Evolutionary conservation across 1,140 invertebrate genomes (phyloP).

Genomic region (Neodiprion virginianus): DNA sequence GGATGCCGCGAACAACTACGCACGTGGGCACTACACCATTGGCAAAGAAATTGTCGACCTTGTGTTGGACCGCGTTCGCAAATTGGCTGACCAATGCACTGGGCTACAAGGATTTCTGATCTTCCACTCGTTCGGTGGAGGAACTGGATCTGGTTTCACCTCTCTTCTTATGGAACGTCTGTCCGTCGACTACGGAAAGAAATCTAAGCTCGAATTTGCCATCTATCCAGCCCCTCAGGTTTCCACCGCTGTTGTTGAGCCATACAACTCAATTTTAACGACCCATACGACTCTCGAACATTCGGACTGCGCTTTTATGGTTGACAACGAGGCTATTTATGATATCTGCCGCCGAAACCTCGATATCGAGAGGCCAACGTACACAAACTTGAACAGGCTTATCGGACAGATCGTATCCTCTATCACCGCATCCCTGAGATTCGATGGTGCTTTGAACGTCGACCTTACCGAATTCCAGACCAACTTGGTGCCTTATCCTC

Average conservation of each 20-base stretch:
- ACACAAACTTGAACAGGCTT: slow-evolving; percentile 80
- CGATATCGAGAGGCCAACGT: slow-evolving; percentile 85
- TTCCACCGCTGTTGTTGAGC: slow-evolving; percentile 85
- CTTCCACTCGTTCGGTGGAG: slow-evolving; percentile 62
- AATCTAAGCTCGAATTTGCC: slow-evolving; percentile 83
- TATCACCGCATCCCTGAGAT: slow-evolving; percentile 84
- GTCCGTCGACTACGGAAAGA: slow-evolving; percentile 79
- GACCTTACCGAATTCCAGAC: slow-evolving; percentile 92
- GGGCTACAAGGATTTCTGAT: slow-evolving; percentile 85
- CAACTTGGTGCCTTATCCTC: slow-evolving; percentile 83
- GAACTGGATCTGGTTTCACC: slow-evolving; percentile 82
- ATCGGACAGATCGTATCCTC: slow-evolving; percentile 86
- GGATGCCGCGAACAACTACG: slow-evolving; percentile 87
- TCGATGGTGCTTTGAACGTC: slow-evolving; percentile 88
- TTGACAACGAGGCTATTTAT: slow-evolving; percentile 90
- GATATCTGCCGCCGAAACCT: slow-evolving; percentile 89
- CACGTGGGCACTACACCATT: slow-evolving; percentile 86
- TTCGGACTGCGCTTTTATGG: slow-evolving; percentile 86
- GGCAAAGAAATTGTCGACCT: slow-evolving; percentile 86
- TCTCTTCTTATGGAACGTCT: slow-evolving; percentile 83
- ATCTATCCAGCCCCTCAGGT: slow-evolving; percentile 85
- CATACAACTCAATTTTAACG: slow-evolving; percentile 83
- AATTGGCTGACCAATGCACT: slow-evolving; percentile 80
- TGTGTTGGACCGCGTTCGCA: slow-evolving; percentile 77
- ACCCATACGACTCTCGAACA: slow-evolving; percentile 83